A percentile compares a stretch with the other conserved stretches of the same genome.
phyloP scores from a whole-genome alignment of 2,113 vertebrate species.

The Pollachius pollachius region DNA sequence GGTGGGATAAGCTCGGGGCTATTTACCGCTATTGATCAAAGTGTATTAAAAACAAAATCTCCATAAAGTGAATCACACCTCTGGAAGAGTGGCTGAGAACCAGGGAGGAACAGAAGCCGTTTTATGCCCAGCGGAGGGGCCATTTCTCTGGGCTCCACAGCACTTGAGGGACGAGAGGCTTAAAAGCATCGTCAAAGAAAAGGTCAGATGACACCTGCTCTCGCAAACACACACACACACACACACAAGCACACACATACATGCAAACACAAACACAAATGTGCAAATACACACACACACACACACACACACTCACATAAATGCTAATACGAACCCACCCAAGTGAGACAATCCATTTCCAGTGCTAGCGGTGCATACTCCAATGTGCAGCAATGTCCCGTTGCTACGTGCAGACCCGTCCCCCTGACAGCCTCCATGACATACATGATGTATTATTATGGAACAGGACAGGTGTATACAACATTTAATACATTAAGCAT shows the following conservation, averaged over 20 bases:
- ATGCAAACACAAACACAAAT: not conserved
- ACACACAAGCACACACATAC: not conserved
- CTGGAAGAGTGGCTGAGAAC: not conserved
- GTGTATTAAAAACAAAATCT: not conserved
- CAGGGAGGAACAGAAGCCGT: not conserved
- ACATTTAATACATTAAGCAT: too few relatives aligned
- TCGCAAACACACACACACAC: not conserved
- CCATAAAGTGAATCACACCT: not conserved
- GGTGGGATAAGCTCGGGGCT: not conserved
- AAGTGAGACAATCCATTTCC: too few relatives aligned
- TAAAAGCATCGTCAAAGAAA: conserved; percentile 7
- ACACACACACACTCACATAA: not conserved
- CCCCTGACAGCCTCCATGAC: too few relatives aligned
- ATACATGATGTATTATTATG: too few relatives aligned
- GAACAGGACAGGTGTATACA: too few relatives aligned
- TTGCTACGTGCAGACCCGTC: too few relatives aligned
- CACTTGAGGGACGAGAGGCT: not conserved
- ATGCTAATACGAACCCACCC: too few relatives aligned
- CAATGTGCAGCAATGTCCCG: too few relatives aligned
- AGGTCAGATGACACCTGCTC: not conserved
- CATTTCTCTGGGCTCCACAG: not conserved
- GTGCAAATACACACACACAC: not conserved
- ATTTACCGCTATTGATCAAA: not conserved
- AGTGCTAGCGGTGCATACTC: too few relatives aligned
- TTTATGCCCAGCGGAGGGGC: not conserved